Evolutionary conservation across 92 coral and sea anemone species (phyloP), one percentile per base, ranked within the genome.

Genomic region (Palythoa grandis): DNA sequence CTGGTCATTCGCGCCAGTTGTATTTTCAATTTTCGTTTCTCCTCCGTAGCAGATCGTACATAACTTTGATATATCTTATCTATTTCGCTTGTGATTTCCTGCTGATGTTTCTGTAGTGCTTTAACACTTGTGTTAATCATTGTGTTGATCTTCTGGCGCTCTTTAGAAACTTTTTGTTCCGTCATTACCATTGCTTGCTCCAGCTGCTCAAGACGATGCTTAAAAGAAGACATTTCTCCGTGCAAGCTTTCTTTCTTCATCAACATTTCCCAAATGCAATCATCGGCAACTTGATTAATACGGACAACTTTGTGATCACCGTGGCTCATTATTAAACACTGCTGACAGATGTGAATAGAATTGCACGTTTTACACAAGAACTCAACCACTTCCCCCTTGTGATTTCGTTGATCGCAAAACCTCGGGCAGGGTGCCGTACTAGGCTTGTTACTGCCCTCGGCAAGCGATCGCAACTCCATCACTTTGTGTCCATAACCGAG

Each of bases 101-200:
- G 60, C 47, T 52, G 48, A 47, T 80, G 85, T 66, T 66, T 80
- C 58, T 80, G 57, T 6, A 80, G 24, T 5, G 85, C 74, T 67
- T 80, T 65, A 11, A 80, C 73, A 22, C 74, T 52, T 16, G 61
- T 23, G 43, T 80, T 67, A 8, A 80, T 80, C 43, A 40, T 80
- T 22, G 43, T 80, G 56, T 47, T 40, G 43, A 80, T 80, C 35
- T 80, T 80, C 22, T 65, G 85, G 29, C 85, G 85, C 35, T 80
- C 75, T 47, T 48, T 80, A 16, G 85, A 80, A 22, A 80, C 57
- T 6, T 66, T 80, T 80, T 80, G 85, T 9, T 80, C 85, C 72
- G 85, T 80, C 5, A 80, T 15, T 43, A 63, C 75, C 85, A 80
- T 66, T 4, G 85, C 85, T 3, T 16, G 74, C 13, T 80, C 85